These are phyloP conservation scores for Elanus axillaris DNA, from an alignment of 2,113 vertebrate genomes.

Conservation along the genomic window DNA sequence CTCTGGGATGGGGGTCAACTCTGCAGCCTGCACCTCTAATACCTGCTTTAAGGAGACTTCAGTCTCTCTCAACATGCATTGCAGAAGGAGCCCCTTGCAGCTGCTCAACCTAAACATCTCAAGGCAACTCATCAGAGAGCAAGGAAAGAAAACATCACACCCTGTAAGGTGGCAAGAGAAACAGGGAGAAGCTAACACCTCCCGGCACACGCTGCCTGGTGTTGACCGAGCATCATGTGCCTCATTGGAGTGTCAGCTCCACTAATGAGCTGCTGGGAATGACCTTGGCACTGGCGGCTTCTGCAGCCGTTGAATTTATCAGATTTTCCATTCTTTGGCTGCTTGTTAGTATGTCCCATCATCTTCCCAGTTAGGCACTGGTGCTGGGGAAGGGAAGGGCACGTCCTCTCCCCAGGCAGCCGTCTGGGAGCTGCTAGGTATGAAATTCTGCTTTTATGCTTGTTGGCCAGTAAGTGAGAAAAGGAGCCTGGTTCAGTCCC, in stretches of 20 bases:
- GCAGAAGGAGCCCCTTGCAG: background rate
- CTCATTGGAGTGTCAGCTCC: background rate
- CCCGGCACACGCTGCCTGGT: background rate
- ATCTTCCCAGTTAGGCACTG: background rate
- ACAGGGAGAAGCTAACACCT: background rate
- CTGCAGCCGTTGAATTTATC: rapidly evolving
- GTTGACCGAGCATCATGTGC: background rate
- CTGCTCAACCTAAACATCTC: background rate
- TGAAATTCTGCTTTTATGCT: background rate
- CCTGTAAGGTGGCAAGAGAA: background rate
- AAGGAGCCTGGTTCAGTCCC: background rate
- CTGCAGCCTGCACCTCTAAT: background rate
- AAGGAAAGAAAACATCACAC: constrained; percentile 11
- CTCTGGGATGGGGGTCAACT: background rate
- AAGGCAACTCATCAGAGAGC: background rate
- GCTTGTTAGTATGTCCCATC: background rate
- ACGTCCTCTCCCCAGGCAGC: background rate
- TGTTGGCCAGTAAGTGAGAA: background rate
- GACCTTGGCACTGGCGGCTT: rapidly evolving
- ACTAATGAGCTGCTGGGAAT: background rate
- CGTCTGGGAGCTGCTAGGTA: background rate
- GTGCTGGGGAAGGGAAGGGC: background rate
- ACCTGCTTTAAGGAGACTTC: background rate
- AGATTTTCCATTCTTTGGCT: background rate
- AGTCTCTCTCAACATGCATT: rapidly evolving